Evolutionary conservation across 2,888 invertebrate genomes (phyloP).

Genomic region (Cylindroiulus punctatus): DNA sequence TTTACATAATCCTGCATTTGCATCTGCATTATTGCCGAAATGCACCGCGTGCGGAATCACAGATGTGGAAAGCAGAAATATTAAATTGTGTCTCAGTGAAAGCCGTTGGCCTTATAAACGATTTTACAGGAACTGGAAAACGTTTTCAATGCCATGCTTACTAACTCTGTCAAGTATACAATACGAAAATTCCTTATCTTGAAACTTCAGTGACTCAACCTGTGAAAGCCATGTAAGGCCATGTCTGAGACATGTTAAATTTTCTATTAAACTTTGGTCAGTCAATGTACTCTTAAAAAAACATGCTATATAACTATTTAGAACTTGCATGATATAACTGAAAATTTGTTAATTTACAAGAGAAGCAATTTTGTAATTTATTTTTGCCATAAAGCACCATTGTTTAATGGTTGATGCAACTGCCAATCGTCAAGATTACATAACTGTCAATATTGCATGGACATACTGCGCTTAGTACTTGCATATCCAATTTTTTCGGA

Average conservation of each 20-base stretch:
- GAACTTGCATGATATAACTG: too few species aligned
- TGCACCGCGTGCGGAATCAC: background rate
- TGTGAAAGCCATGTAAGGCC: too few species aligned
- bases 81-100: background rate
- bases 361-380: too few species aligned
- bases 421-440: background rate
- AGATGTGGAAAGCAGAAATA: background rate
- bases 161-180: background rate
- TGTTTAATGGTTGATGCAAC: background rate
- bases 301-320: too few species aligned
- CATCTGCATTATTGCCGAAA: background rate
- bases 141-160: background rate
- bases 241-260: too few species aligned
- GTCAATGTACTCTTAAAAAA: too few species aligned
- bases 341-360: too few species aligned
- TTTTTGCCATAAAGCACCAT: too few species aligned
- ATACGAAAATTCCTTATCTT: too few species aligned
- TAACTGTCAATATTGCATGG: background rate
- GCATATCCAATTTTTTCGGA: background rate
- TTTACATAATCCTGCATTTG: background rate
- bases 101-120: background rate
- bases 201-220: too few species aligned
- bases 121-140: background rate
- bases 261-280: too few species aligned
- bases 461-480: background rate